Evolutionary conservation across 2,113 vertebrate genomes (phyloP).

Genomic region (Urocynchramus pylzowi): DNA sequence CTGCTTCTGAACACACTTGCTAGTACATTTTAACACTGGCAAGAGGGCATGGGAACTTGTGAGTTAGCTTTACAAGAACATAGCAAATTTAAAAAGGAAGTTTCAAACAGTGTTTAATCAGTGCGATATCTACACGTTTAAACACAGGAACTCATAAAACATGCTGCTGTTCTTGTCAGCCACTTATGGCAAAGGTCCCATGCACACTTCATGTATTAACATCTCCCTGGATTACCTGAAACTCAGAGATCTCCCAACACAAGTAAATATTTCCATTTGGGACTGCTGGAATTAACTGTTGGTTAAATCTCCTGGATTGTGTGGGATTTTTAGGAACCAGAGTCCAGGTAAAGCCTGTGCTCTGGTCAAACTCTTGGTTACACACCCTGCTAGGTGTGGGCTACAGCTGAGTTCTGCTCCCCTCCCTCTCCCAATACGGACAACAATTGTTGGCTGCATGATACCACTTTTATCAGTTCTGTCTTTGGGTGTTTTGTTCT

Average conservation of each 20-base stretch:
- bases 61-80: not conserved
- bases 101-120: not conserved
- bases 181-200: not conserved
- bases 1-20: not conserved
- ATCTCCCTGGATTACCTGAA: not conserved
- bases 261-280: not conserved
- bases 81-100: not conserved
- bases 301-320: not conserved
- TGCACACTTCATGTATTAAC: not conserved
- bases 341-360: not conserved
- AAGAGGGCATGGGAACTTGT: not conserved
- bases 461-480: not conserved
- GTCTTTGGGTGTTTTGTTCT: not conserved
- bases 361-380: not conserved
- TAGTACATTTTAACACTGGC: not conserved
- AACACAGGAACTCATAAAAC: not conserved
- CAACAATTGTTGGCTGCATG: not conserved
- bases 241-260: not conserved
- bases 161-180: not conserved
- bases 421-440: not conserved
- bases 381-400: fast-evolving
- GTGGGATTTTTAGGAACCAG: not conserved
- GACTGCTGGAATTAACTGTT: not conserved
- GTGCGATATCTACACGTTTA: not conserved
- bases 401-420: not conserved